Evolutionary conservation across 2,888 invertebrate species (phyloP), one percentile per base, ranked within the genome.

Genomic region (Scaptomyza polygonia): DNA sequence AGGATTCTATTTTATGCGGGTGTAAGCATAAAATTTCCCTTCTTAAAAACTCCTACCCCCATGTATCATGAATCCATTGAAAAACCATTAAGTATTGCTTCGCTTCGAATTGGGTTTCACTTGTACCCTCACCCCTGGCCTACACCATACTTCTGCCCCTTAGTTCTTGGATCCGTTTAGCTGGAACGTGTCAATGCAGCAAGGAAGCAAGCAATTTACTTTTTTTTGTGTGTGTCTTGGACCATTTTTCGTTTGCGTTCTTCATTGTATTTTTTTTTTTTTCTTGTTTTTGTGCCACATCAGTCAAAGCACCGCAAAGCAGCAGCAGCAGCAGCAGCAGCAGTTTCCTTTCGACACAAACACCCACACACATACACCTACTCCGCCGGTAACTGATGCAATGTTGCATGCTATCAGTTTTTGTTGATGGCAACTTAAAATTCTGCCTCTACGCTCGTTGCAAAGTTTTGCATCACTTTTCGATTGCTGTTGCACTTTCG

Each of bases 281-380:
- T n/a, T n/a, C n/a, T n/a, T n/a, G n/a, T 11, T 12, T 40, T 53
- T 75, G 67, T 72, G 83, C 80, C 86, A 82, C 81, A 82, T 82
- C 81, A 87, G 81, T 82, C 81, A 82, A 79, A 86, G 77, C 59
- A 70, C 80, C 87, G 59, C 81, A n/a, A n/a, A n/a, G n/a, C n/a
- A n/a, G n/a, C n/a, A 87, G 75, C 64, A 84, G 57, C 70, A 81
- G 65, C 74, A 83, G 70, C 64, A 84, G 57, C 70, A 81, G 65
- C 71, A 83, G 70, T 49, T 77, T 39, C 16, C 32, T 52, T 25
- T 30, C 39, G 32, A 58, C 47, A 43, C 25, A 48, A 55, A 44
- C 40, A 45, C 32, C 30, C 36, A 44, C 36, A 21, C 5, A 4
- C 25, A 25, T 25, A 25, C 25, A 25, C 25, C 40, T 29, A 29